phyloP scores from a whole-genome alignment of 1,140 invertebrate species.

The Cotesia typhae region DNA sequence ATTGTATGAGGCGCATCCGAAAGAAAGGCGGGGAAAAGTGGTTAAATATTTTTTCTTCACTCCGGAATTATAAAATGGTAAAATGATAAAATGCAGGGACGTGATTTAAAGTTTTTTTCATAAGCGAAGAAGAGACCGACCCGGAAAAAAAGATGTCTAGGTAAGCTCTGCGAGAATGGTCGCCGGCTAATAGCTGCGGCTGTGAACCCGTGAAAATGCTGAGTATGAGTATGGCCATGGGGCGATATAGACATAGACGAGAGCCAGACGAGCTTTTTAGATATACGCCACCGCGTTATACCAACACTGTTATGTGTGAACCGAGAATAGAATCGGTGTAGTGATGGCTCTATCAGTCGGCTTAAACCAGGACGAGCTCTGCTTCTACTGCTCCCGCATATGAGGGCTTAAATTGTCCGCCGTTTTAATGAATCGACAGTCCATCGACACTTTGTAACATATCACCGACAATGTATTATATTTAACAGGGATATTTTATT shows the following conservation, averaged over 20 bases:
- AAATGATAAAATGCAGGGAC: no score
- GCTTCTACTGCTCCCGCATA: background rate
- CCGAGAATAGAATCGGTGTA: slow-evolving; percentile 47
- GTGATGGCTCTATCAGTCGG: slow-evolving; percentile 42
- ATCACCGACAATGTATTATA: background rate
- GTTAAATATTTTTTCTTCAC: no score
- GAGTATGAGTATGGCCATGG: background rate
- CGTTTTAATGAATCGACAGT: slow-evolving; percentile 39
- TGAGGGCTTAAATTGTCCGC: slow-evolving; percentile 35
- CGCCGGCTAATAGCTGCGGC: slow-evolving; percentile 21
- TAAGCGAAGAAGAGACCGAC: slow-evolving; percentile 8
- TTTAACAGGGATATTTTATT: no score
- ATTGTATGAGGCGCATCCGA: no score
- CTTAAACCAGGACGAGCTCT: slow-evolving; percentile 9
- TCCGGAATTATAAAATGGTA: no score
- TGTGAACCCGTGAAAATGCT: slow-evolving; percentile 40
- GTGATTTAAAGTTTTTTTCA: no score
- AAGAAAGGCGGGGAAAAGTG: no score
- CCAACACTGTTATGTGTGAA: slow-evolving; percentile 37
- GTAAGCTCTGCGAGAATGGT: slow-evolving; percentile 30
- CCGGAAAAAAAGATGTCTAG: slow-evolving; percentile 34
- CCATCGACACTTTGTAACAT: background rate
- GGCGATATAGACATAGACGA: no score
- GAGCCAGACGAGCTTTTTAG: slow-evolving; percentile 43
- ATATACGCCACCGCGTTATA: slow-evolving; percentile 34